These are phyloP conservation scores for Excalfactoria chinensis DNA, from an alignment of 2,113 vertebrate genomes.

Conservation along the genomic window DNA sequence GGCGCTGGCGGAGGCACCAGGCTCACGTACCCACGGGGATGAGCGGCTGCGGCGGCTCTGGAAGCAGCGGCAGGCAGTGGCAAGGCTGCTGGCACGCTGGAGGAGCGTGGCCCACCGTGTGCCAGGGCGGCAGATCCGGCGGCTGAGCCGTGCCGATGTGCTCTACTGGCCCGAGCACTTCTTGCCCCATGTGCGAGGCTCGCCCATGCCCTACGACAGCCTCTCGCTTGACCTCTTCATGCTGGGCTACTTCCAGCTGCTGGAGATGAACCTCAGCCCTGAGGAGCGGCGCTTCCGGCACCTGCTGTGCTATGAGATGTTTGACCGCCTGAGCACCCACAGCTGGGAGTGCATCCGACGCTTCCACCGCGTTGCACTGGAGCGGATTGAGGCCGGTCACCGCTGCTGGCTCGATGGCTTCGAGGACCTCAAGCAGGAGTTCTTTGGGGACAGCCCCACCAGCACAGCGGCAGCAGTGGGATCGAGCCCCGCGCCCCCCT, in stretches of 20 bases:
- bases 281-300: slow-evolving; percentile 94
- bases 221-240: slow-evolving; percentile 96
- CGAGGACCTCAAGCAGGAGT: slow-evolving; percentile 88
- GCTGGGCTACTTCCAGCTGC: slow-evolving; percentile 97
- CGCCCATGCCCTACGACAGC: slow-evolving; percentile 85
- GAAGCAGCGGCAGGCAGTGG: slow-evolving; percentile 64
- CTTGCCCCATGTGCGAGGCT: slow-evolving; percentile 86
- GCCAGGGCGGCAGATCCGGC: slow-evolving; percentile 82
- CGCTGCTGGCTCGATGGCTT: slow-evolving; percentile 90
- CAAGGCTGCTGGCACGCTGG: slow-evolving; percentile 91
- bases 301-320: slow-evolving; percentile 98
- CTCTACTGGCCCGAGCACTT: slow-evolving; percentile 97
- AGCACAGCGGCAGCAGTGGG: slow-evolving; percentile 15
- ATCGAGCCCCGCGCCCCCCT: background rate
- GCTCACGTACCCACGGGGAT: background rate
- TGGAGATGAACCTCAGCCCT: slow-evolving; percentile 95
- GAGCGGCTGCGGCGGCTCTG: background rate
- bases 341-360: slow-evolving; percentile 89
- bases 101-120: slow-evolving; percentile 87
- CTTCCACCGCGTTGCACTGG: slow-evolving; percentile 91
- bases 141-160: slow-evolving; percentile 82
- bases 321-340: slow-evolving; percentile 91
- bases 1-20: slow-evolving; percentile 74
- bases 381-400: slow-evolving; percentile 86
- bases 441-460: slow-evolving; percentile 83